These are phyloP conservation scores for Ceuthmochares aereus DNA, from an alignment of 2,113 vertebrate species.

Conservation along the genomic window DNA sequence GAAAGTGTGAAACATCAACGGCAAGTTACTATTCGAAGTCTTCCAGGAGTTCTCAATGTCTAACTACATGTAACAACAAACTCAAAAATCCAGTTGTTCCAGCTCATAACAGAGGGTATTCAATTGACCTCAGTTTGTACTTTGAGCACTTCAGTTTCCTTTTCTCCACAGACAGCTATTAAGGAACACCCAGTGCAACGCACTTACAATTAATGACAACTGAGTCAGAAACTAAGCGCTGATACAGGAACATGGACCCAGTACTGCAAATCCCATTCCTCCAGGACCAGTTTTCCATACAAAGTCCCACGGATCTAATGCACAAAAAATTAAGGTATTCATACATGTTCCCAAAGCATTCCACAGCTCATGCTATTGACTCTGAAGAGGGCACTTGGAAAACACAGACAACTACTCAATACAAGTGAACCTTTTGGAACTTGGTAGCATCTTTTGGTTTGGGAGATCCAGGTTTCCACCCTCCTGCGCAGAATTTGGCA, in stretches of 20 bases:
- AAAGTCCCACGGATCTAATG: neutral
- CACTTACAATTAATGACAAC: neutral
- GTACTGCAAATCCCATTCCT: neutral
- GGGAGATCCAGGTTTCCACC: neutral
- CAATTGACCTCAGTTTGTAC: neutral
- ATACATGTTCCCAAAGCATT: neutral
- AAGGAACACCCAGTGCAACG: neutral
- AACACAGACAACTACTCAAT: neutral
- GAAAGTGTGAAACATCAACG: neutral
- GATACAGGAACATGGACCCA: neutral
- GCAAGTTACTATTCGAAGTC: neutral
- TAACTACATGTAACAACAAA: neutral
- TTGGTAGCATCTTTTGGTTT: neutral
- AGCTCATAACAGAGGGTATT: neutral
- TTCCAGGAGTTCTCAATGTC: neutral
- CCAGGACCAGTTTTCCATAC: neutral
- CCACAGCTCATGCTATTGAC: neutral
- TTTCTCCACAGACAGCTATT: neutral
- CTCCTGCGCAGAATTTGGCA: neutral
- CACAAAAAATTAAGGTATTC: neutral
- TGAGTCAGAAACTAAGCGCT: neutral
- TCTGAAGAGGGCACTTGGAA: neutral
- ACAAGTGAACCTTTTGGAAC: neutral
- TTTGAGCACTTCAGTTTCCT: neutral
- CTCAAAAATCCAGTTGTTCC: neutral